Conservation (phyloP, 2,113 vertebrate species). For the Oreocharis arfaki region DNA sequence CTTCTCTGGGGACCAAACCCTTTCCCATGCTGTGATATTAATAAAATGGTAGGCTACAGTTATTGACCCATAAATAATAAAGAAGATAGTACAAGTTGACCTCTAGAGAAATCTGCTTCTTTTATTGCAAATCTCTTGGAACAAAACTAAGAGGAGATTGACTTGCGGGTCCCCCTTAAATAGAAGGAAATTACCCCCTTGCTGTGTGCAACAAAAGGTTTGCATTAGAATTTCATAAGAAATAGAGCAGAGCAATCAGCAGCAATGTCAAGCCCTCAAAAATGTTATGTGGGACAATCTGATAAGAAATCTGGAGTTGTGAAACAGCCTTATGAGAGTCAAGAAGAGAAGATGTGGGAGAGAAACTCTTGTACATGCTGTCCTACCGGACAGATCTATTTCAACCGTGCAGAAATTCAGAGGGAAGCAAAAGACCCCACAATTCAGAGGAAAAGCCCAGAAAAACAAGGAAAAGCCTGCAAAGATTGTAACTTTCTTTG, state of each 20-base stretch:
- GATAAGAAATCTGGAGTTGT: background rate
- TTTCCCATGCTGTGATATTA: background rate
- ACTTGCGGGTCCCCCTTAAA: background rate
- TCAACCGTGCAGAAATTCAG: background rate
- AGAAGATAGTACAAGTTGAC: background rate
- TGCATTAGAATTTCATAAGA: background rate
- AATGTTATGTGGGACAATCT: background rate
- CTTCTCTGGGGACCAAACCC: background rate
- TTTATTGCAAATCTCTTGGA: background rate
- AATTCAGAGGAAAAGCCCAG: background rate
- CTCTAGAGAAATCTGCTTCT: background rate
- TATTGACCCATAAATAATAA: background rate
- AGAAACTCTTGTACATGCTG: accelerated
- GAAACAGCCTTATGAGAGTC: background rate
- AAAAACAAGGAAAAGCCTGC: background rate
- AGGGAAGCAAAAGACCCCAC: background rate
- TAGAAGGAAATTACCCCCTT: background rate
- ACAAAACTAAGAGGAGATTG: background rate
- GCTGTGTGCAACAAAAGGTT: background rate
- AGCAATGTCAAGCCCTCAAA: background rate
- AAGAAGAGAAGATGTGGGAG: background rate
- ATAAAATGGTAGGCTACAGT: background rate
- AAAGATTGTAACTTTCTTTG: background rate
- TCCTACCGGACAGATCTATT: background rate
- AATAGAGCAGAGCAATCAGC: background rate